Evolutionary conservation across 2,888 invertebrate genomes (phyloP).

Genomic region (Heliconius sara): DNA sequence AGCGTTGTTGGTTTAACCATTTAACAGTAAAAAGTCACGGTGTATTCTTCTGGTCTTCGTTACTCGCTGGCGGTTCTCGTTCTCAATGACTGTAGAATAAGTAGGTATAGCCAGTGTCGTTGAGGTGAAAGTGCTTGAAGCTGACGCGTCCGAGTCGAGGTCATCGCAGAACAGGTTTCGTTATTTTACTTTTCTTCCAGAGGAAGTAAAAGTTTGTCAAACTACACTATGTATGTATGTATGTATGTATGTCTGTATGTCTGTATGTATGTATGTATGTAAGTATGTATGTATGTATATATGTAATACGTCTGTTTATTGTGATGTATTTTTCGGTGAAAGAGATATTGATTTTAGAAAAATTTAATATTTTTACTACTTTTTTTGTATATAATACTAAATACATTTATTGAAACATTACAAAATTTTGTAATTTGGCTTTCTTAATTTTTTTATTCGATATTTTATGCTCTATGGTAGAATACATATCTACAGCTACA

Average conservation of each 20-base stretch:
- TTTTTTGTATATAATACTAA: no score
- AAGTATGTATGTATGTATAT: background rate
- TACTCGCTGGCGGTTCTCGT: conserved; percentile 24
- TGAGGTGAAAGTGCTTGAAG: conserved; percentile 71
- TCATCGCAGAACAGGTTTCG: conserved; percentile 73
- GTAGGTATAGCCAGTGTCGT: conserved; percentile 50
- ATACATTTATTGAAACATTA: no score
- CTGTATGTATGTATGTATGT: no score
- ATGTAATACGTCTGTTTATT: background rate
- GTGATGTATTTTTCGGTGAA: background rate
- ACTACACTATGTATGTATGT: conserved; percentile 21
- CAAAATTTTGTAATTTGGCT: no score
- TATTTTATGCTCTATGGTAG: no score
- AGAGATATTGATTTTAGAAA: background rate
- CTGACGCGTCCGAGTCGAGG: conserved; percentile 65
- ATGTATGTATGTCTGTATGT: background rate
- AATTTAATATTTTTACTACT: background rate
- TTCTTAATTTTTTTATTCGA: no score
- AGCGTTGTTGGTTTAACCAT: conserved; percentile 35
- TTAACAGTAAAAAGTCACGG: conserved; percentile 41
- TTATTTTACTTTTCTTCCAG: conserved; percentile 65
- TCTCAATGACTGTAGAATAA: conserved; percentile 24
- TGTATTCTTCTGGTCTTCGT: conserved; percentile 32
- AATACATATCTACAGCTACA: no score
- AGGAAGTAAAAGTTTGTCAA: conserved; percentile 70